Evolutionary conservation across 2,797 vertebrate genomes (phyloP).

Genomic region (Dendrocincla tyrannina): DNA sequence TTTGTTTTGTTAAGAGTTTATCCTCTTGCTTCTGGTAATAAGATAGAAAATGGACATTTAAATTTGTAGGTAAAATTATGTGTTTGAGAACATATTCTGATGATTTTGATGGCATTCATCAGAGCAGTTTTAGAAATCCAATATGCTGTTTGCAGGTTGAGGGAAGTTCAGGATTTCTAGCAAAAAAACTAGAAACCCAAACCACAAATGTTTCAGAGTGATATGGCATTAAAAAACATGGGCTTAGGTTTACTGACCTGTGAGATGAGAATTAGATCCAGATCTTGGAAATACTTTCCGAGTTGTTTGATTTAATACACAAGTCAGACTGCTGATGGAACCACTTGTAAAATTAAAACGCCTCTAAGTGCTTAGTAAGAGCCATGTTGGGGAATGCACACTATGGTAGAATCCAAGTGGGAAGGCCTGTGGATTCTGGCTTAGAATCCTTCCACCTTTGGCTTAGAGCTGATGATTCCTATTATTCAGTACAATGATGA

Average conservation of each 20-base stretch:
- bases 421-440: neutral
- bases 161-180: neutral
- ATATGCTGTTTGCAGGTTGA: neutral
- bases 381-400: fast-evolving
- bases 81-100: neutral
- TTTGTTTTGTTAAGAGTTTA: neutral
- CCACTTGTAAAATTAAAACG: neutral
- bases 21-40: neutral
- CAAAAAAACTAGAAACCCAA: neutral
- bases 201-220: neutral
- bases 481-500: neutral
- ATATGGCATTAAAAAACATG: neutral
- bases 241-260: neutral
- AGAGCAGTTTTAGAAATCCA: neutral
- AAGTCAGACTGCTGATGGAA: neutral
- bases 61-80: neutral
- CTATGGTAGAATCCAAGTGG: neutral
- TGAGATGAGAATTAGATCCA: neutral
- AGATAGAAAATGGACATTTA: neutral
- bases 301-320: neutral
- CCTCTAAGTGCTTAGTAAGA: neutral
- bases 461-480: neutral
- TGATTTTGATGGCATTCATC: neutral
- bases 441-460: neutral
- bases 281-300: neutral